Evolutionary conservation across 2,888 invertebrate species (phyloP).

Genomic region (Erebia ligea): DNA sequence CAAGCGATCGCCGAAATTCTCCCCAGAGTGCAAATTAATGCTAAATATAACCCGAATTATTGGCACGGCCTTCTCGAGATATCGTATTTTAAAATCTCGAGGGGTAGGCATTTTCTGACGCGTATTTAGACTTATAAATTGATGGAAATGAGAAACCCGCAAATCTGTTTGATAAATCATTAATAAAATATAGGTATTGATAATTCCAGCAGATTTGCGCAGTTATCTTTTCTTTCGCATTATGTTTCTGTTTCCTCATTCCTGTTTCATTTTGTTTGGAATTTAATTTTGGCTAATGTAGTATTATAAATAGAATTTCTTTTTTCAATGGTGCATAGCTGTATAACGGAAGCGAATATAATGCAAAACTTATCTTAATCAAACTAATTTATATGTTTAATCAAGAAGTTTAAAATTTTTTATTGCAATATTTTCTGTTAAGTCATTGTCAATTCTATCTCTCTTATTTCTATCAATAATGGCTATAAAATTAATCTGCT

Average conservation of each 20-base stretch:
- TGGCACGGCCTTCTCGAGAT: constrained; percentile 49
- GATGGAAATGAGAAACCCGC: constrained; percentile 10
- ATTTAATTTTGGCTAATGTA: too few species aligned
- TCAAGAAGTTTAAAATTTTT: too few species aligned
- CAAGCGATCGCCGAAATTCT: constrained; percentile 56
- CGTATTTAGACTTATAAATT: constrained; percentile 19
- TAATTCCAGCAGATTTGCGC: background rate
- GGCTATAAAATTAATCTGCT: too few species aligned
- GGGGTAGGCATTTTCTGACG: constrained; percentile 44
- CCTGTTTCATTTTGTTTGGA: too few species aligned
- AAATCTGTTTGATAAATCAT: constrained; percentile 16
- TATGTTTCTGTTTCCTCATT: background rate
- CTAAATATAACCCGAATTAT: constrained; percentile 49
- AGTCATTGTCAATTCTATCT: too few species aligned
- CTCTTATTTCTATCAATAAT: too few species aligned
- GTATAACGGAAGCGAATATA: too few species aligned
- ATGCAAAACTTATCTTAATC: too few species aligned
- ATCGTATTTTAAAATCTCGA: constrained; percentile 50
- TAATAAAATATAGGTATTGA: constrained; percentile 12
- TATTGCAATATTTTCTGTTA: too few species aligned
- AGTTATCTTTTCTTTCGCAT: background rate
- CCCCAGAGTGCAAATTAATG: constrained; percentile 58
- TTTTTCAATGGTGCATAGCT: too few species aligned
- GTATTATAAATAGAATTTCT: too few species aligned
- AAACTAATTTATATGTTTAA: too few species aligned